Conservation (phyloP, 2,113 vertebrate genomes). For the Jacana jacana region DNA sequence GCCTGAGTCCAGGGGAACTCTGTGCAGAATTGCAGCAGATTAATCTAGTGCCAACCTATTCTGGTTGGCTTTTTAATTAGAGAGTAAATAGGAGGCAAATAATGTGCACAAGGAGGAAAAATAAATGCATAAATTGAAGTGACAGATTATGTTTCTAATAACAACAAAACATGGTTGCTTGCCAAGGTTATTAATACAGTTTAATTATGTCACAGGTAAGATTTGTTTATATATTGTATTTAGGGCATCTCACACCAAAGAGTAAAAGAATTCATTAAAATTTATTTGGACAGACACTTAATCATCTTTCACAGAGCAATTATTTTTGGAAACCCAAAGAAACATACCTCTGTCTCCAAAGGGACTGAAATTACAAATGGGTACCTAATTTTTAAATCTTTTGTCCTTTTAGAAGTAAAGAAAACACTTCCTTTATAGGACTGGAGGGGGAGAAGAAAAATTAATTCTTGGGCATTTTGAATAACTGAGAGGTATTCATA, state of each 20-base stretch:
- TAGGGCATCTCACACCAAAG: background rate
- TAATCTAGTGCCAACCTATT: background rate
- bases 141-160: constrained; percentile 23
- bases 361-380: background rate
- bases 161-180: background rate
- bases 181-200: constrained; percentile 20
- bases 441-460: background rate
- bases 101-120: background rate
- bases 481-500: background rate
- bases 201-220: constrained; percentile 33
- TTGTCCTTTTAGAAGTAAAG: background rate
- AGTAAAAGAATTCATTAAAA: constrained; percentile 16
- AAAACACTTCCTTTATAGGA: background rate
- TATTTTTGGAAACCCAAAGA: background rate
- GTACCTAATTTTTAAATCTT: background rate
- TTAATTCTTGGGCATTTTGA: background rate
- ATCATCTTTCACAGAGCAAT: background rate
- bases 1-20: background rate
- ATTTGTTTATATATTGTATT: constrained; percentile 19
- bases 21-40: background rate
- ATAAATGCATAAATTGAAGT: constrained; percentile 6
- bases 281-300: background rate
- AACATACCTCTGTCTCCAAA: background rate
- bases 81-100: constrained; percentile 13
- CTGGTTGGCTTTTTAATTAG: background rate